Evolutionary conservation across 2,888 invertebrate genomes (phyloP).

Genomic region (Pachydiplax longipennis): DNA sequence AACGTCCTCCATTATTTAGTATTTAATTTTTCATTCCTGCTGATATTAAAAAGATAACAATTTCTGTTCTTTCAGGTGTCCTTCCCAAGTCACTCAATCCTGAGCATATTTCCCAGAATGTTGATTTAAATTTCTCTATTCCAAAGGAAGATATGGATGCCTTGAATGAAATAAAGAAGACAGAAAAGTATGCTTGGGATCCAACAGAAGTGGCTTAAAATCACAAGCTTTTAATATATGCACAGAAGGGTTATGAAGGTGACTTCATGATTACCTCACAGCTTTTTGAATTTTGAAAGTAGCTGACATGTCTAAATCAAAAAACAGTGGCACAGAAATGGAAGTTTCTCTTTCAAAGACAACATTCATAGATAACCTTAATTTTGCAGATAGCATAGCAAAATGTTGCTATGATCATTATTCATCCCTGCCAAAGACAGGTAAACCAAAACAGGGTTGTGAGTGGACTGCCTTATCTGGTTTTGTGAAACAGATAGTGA

Average conservation of each 20-base stretch:
- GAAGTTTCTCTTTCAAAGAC: neutral
- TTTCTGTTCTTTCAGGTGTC: constrained; percentile 59
- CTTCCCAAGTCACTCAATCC: constrained; percentile 71
- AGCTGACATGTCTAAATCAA: neutral
- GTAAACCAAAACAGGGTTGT: constrained; percentile 72
- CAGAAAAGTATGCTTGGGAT: constrained; percentile 67
- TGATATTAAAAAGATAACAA: neutral
- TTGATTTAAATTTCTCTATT: constrained; percentile 67
- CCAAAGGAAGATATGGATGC: constrained; percentile 63
- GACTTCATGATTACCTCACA: neutral
- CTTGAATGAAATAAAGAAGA: constrained; percentile 60
- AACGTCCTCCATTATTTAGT: no score
- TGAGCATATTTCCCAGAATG: constrained; percentile 67
- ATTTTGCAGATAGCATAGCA: constrained; percentile 64
- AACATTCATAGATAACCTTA: neutral
- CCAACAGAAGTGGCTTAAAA: constrained; percentile 62
- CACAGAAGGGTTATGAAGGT: neutral
- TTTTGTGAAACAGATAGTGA: constrained; percentile 61
- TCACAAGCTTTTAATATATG: neutral
- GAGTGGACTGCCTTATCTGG: constrained; percentile 89
- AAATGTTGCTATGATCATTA: constrained; percentile 69
- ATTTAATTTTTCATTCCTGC: no score
- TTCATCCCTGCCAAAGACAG: constrained; percentile 73
- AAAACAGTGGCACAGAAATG: neutral
- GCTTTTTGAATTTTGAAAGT: neutral